Base-by-base conservation (phyloP, 2,888 invertebrate genomes). In the Lamellibrachia columna region DNA sequence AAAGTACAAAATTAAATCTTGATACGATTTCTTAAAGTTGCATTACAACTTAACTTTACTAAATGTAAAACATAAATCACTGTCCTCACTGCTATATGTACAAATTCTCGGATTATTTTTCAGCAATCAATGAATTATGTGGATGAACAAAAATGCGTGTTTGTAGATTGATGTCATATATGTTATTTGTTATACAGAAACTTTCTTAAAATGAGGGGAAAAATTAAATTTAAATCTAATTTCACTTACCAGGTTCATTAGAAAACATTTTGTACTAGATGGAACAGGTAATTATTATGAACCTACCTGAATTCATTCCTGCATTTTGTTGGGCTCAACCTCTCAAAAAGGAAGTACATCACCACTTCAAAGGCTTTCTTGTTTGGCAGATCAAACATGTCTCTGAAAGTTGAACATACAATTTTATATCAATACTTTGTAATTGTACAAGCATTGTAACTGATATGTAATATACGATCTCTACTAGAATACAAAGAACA, bases 381-480 rank as follows among this genome's bases (percentile, higher is more conserved):
- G 94, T 96, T 96, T 6, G 96, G 96, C 15, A 96, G 93, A 60
- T 95, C 94, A 94, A 96, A 96, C 96, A 96, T 96, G 53, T 95
- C 95, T 93, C 96, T 96, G 94, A 7, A 94, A 93, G 22, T 2
- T 22, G 75, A 75, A 75, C 15, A 22, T 75, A 90, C n/a, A 92
- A 90, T 55, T 55, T 55, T 9, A 3, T 55, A 55, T 9, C 28
- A n/a, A 75, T 7, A 75, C 40, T 90, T 40, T 52, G 52, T 90
- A 90, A 40, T 91, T 91, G 22, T 28, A 11, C 28, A 52, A 91
- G 28, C 91, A 91, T 53, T 52, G 11, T 91, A 53, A 52, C 52
- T 52, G 40, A 40, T 40, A 40, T 40, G 40, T 40, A 40, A 40
- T 1, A 40, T 0, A 28, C 22, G 15, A 28, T 91, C 52, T 91